phyloP scores from a whole-genome alignment of 2,113 vertebrate species.

The Zosterops pallidus region DNA sequence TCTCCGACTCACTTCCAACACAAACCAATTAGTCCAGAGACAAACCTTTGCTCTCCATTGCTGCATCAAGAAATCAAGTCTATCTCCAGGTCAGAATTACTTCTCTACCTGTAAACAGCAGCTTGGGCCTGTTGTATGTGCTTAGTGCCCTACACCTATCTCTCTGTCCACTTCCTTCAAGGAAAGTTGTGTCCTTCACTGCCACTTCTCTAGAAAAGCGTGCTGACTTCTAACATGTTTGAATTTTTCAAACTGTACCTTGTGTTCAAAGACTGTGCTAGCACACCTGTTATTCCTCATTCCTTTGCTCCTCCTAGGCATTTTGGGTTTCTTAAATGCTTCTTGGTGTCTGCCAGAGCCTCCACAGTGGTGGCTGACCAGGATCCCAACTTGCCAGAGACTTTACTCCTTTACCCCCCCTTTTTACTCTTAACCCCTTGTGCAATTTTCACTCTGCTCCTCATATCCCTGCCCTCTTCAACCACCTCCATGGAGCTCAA shows the following conservation, averaged over 20 bases:
- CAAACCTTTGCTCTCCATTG: rapidly evolving
- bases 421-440: neutral
- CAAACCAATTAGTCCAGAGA: neutral
- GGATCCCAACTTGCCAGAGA: neutral
- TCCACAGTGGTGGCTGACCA: rapidly evolving
- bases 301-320: neutral
- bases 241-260: neutral
- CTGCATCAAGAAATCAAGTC: neutral
- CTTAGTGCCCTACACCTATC: neutral
- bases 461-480: neutral
- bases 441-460: neutral
- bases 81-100: neutral
- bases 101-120: neutral
- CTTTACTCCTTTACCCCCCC: rapidly evolving
- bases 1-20: neutral
- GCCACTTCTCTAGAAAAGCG: neutral
- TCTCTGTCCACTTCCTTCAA: rapidly evolving
- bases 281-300: neutral
- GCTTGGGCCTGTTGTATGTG: too few relatives aligned
- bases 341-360: neutral
- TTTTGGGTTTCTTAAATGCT: neutral
- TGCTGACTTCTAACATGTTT: rapidly evolving
- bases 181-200: neutral
- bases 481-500: neutral
- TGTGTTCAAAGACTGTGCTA: neutral